Evolutionary conservation across 2,113 vertebrate genomes (phyloP).

Genomic region (Eubucco bourcierii): DNA sequence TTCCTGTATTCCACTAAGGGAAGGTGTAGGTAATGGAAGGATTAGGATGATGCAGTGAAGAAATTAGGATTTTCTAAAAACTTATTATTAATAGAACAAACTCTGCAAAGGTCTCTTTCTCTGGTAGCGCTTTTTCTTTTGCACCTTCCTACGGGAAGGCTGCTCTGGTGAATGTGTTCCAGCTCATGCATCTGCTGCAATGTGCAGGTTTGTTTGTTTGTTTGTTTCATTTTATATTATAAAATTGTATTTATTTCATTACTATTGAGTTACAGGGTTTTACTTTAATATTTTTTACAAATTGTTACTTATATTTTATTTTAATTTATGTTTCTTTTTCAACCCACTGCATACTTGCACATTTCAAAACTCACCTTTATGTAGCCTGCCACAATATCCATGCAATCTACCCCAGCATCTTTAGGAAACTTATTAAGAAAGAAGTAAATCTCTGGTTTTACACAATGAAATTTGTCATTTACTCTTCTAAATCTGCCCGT

Average conservation of each 20-base stretch:
- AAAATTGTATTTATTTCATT: background rate
- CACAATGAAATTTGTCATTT: too few relatives aligned
- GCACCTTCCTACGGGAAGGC: slow-evolving; percentile 28
- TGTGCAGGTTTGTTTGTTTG: background rate
- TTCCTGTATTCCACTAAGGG: background rate
- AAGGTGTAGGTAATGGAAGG: background rate
- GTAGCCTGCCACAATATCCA: background rate
- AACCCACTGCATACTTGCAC: background rate
- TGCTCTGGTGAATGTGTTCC: slow-evolving; percentile 15
- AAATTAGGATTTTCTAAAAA: background rate
- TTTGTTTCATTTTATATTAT: background rate
- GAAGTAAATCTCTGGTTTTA: too few relatives aligned
- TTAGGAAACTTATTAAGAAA: background rate
- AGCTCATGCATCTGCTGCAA: slow-evolving; percentile 12
- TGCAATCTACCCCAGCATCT: background rate
- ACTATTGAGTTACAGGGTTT: too few relatives aligned
- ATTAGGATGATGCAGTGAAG: background rate
- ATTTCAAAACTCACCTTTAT: background rate
- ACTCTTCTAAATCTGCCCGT: too few relatives aligned
- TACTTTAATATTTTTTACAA: background rate
- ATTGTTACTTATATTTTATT: background rate
- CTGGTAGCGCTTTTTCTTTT: slow-evolving; percentile 5
- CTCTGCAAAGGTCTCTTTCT: background rate
- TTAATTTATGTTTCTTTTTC: background rate
- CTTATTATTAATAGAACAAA: background rate